Percentiles rank a stretch among this genome's conserved stretches.
Conservation (phyloP, 2,113 vertebrate genomes). For the Lophochroa leadbeateri region DNA sequence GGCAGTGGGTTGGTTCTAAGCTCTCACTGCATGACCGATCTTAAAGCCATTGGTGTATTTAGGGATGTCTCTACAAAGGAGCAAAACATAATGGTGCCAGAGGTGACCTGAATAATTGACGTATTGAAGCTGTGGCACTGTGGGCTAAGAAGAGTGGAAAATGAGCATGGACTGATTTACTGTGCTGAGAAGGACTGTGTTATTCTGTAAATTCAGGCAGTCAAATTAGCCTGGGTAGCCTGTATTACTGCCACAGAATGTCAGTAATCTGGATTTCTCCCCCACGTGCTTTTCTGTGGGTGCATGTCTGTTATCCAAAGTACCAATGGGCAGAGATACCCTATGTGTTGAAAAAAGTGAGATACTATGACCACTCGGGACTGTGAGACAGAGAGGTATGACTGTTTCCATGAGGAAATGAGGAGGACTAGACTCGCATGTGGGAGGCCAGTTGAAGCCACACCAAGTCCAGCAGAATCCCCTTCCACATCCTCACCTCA, state of each 20-base stretch:
- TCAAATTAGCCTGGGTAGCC: background rate
- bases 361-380: rapidly evolving
- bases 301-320: background rate
- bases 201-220: background rate
- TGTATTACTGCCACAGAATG: background rate
- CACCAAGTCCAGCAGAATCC: background rate
- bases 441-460: background rate
- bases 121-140: background rate
- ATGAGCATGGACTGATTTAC: background rate
- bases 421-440: background rate
- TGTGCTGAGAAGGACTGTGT: background rate
- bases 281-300: rapidly evolving
- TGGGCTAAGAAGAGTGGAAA: background rate
- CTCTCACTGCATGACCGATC: background rate
- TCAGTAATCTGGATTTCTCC: background rate
- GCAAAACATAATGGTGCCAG: background rate
- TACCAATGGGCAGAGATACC: background rate
- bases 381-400: background rate
- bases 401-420: background rate
- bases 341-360: background rate
- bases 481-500: background rate
- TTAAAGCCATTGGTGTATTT: background rate
- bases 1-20: background rate
- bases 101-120: background rate
- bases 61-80: background rate